Conservation (phyloP, 2,113 vertebrate species). For the Puma concolor region DNA sequence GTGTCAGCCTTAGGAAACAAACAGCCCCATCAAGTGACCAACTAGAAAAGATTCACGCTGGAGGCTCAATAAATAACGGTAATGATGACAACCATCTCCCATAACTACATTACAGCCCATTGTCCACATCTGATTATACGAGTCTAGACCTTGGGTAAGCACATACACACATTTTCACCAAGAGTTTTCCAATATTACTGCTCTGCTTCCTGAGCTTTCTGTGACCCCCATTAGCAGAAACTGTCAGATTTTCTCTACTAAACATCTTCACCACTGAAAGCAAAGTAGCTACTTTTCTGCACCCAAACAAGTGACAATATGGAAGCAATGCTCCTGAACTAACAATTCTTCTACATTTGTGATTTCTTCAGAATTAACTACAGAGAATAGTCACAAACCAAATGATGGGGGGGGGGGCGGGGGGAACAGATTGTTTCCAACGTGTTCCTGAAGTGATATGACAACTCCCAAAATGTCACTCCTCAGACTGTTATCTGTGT, state of each 20-base stretch:
- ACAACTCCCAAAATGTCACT: neutral
- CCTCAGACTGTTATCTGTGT: neutral
- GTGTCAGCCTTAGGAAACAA: conserved; percentile 75
- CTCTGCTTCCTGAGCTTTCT: conserved; percentile 66
- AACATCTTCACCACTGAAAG: conserved; percentile 31
- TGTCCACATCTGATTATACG: conserved; percentile 77
- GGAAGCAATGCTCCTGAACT: neutral
- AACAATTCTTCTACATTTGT: neutral
- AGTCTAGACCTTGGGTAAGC: conserved; percentile 68
- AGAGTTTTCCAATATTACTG: conserved; percentile 66
- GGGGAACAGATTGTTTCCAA: neutral
- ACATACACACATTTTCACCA: conserved; percentile 61
- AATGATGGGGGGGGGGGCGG: neutral
- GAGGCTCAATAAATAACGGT: conserved; percentile 76
- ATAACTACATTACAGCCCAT: conserved; percentile 54
- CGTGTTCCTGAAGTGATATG: neutral
- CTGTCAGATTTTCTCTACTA: conserved; percentile 48
- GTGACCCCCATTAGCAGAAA: conserved; percentile 55
- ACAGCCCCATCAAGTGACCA: conserved; percentile 76
- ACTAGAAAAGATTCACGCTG: conserved; percentile 65
- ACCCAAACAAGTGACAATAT: conserved; percentile 26
- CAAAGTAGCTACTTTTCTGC: neutral
- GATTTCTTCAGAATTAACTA: conserved; percentile 30
- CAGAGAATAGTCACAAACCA: neutral
- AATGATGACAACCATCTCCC: conserved; percentile 78